Base-by-base conservation (phyloP, 2,888 invertebrate species). In the Drosophila colorata region DNA sequence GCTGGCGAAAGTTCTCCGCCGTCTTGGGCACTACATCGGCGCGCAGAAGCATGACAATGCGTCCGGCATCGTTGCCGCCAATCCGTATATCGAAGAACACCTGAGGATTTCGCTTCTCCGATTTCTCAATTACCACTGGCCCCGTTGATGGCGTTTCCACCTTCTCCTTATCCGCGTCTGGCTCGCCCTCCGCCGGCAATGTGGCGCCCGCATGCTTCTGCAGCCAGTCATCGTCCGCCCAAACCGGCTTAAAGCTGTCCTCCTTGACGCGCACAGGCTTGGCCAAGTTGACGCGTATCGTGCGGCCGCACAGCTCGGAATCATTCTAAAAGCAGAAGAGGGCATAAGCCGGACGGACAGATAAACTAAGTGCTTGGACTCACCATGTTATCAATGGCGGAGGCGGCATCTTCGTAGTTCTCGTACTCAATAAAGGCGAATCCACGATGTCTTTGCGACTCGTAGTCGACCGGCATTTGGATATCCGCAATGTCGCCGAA, bases 381-480 rank as follows among this genome's bases (percentile, higher is more conserved):
- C 93, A 98, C 98, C 99, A 99, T 99, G 90, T 99, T 99, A 92
- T 99, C 99, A 86, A 99, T 99, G 47, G 99, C 99, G 33, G 98
- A 97, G 9, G 97, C 96, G n/a, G 99, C 99, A 94, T 99, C 99
- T 93, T 99, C 99, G 8, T 97, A 96, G 78, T 95, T 94, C 93
- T 99, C 99, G 93, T 98, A 99, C 93, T 99, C 99, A 74, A 99
- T 96, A 91, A 99, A 99, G 0, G 99, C 98, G 93, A 99, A 99
- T n/a, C 99, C 99, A 89, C 99, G 94, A 90, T 99, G 99, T 90
- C 98, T 98, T 90, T 99, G 98, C 57, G 96, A 95, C 93, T 99
- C 98, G 93, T 99, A 99, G 93, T 99, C 99, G 51, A 99, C 93
- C 9, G 99, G 99, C 91, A 92, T 98, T 93, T 99, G 98, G 44